Conservation (phyloP, 1,140 invertebrate species). For the Drosophila ananassae region DNA sequence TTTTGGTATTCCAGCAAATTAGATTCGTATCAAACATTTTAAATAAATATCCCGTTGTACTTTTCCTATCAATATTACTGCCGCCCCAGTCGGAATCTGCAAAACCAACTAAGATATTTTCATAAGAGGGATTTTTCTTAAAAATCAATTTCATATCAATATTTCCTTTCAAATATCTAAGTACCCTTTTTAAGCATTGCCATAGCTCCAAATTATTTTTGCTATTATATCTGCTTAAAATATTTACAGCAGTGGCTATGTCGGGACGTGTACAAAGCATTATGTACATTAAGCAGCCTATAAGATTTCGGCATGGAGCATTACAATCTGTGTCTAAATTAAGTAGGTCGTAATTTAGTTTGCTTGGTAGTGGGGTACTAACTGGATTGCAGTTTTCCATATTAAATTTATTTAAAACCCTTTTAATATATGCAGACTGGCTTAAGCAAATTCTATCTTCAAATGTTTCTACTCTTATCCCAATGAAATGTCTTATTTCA, state of each 20-base stretch:
- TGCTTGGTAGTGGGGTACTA: not conserved
- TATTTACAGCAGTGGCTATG: constrained; percentile 21
- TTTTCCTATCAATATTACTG: constrained; percentile 3
- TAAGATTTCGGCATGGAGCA: constrained; percentile 28
- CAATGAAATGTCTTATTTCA: constrained; percentile 3
- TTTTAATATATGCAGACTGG: constrained; percentile 4
- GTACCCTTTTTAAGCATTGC: constrained; percentile 2
- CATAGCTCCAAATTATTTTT: constrained; percentile 31
- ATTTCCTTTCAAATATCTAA: constrained; percentile 3
- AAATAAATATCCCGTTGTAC: constrained; percentile 13
- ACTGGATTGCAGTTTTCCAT: constrained; percentile 7
- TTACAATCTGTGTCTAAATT: constrained; percentile 6
- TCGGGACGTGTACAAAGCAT: constrained; percentile 16
- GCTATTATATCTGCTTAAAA: constrained; percentile 21
- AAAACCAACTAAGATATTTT: constrained; percentile 13
- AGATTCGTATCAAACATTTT: constrained; percentile 22
- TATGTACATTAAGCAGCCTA: constrained; percentile 41
- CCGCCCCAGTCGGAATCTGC: constrained; percentile 9
- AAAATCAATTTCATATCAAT: constrained; percentile 14
- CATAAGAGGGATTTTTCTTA: constrained; percentile 56
- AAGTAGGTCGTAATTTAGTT: not conserved
- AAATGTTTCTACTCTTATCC: constrained; percentile 7
- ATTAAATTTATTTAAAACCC: constrained; percentile 8
- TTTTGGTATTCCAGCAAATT: constrained; percentile 20
- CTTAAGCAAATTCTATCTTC: constrained; percentile 10